Evolutionary conservation across 2,888 invertebrate species (phyloP).

Genomic region (Noctua pronuba): DNA sequence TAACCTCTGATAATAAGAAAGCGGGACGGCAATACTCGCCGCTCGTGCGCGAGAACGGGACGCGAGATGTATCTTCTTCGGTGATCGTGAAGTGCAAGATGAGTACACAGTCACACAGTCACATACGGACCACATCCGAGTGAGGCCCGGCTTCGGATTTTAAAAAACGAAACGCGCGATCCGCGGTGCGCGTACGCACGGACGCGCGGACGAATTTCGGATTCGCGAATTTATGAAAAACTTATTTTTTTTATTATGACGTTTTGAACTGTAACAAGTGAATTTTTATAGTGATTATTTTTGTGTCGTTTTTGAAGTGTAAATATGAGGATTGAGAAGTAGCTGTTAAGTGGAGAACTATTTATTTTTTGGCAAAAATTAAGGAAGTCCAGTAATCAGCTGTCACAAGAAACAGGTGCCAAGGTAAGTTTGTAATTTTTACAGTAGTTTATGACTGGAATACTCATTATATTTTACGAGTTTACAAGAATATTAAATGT

Average conservation of each 20-base stretch:
- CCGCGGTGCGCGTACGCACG: conserved; percentile 86
- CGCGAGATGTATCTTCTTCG: conserved; percentile 87
- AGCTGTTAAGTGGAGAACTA: conserved; percentile 76
- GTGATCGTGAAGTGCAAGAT: conserved; percentile 90
- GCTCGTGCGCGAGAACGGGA: conserved; percentile 76
- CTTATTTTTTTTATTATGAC: conserved; percentile 67
- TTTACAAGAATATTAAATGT: conserved; percentile 28
- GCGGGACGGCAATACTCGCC: conserved; percentile 77
- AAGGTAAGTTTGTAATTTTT: conserved; percentile 71
- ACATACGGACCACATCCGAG: conserved; percentile 89
- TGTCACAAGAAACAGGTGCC: conserved; percentile 59
- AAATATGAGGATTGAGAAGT: conserved; percentile 70
- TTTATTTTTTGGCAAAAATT: conserved; percentile 69
- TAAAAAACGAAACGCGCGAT: conserved; percentile 84
- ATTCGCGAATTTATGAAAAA: conserved; percentile 69
- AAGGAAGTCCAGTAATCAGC: conserved; percentile 69
- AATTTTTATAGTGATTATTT: conserved; percentile 76
- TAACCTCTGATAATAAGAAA: conserved; percentile 90
- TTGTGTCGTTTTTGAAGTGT: conserved; percentile 73
- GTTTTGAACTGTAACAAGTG: conserved; percentile 70
- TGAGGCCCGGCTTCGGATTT: conserved; percentile 86
- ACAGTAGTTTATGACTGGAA: conserved; percentile 35
- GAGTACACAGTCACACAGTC: conserved; percentile 90
- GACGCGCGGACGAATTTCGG: conserved; percentile 80
- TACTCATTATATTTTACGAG: conserved; percentile 37